phyloP scores from a whole-genome alignment of 2,113 vertebrate species.

The Procapra przewalskii region DNA sequence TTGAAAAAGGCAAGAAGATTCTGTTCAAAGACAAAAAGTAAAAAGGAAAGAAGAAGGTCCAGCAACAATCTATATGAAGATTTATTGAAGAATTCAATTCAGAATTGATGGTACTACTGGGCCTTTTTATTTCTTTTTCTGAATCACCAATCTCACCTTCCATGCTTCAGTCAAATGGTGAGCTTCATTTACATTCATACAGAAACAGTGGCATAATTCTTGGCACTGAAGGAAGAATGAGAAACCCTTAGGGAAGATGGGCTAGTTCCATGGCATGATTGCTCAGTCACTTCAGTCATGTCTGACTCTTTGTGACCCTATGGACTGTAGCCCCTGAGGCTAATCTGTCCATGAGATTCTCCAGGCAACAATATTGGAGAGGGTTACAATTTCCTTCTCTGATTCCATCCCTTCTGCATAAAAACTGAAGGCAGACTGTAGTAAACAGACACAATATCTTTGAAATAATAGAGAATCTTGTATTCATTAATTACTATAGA shows the following conservation, averaged over 20 bases:
- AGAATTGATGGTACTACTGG: neutral
- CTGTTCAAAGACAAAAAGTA: neutral
- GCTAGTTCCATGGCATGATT: neutral
- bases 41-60: neutral
- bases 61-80: neutral
- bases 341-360: neutral
- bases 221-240: neutral
- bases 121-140: neutral
- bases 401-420: neutral
- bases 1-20: neutral
- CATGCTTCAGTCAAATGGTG: neutral
- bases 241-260: neutral
- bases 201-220: neutral
- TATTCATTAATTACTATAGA: neutral
- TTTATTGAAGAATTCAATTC: neutral
- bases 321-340: neutral
- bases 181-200: neutral
- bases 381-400: neutral
- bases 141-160: neutral
- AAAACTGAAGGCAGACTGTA: neutral
- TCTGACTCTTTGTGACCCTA: neutral
- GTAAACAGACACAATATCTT: neutral
- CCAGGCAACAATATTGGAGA: neutral
- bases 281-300: neutral
- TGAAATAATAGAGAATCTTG: neutral